phyloP scores from a whole-genome alignment of 2,888 invertebrate species.

The Parascotia fuliginaria region DNA sequence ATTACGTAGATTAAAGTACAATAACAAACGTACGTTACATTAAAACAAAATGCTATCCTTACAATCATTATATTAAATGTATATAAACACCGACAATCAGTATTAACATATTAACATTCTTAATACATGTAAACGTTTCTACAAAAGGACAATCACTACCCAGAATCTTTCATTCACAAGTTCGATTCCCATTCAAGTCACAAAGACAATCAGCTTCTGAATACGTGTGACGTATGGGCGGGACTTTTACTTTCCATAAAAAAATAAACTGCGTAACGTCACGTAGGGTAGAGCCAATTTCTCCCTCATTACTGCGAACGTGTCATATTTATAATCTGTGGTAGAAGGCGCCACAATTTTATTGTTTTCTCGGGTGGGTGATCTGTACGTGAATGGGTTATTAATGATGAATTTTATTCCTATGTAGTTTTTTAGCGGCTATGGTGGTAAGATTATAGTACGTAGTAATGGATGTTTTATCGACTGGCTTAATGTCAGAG shows the following conservation, averaged over 20 bases:
- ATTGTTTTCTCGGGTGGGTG: conserved; percentile 65
- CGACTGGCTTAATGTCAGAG: too few relatives aligned
- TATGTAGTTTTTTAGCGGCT: too few relatives aligned
- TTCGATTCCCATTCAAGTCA: conserved; percentile 65
- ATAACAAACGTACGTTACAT: too few relatives aligned
- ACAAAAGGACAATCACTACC: conserved; percentile 47
- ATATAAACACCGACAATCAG: too few relatives aligned
- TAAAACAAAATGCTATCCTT: too few relatives aligned
- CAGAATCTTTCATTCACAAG: conserved; percentile 45
- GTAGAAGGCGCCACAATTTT: conserved; percentile 79
- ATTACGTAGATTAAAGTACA: too few relatives aligned
- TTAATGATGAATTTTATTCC: conserved; percentile 36
- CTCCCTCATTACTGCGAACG: conserved; percentile 76
- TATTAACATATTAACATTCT: too few relatives aligned
- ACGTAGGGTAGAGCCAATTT: conserved; percentile 79
- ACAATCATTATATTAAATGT: too few relatives aligned
- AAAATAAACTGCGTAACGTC: conserved; percentile 60
- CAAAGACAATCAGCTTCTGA: conserved; percentile 66
- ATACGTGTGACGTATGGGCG: conserved; percentile 63
- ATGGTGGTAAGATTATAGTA: too few relatives aligned
- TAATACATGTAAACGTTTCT: conserved; percentile 21
- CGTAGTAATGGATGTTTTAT: too few relatives aligned
- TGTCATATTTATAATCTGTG: conserved; percentile 70
- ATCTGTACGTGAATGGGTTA: conserved; percentile 46
- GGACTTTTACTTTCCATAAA: conserved; percentile 73